Conservation (phyloP, 2,113 vertebrate species). For the Eupsittula cactorum region DNA sequence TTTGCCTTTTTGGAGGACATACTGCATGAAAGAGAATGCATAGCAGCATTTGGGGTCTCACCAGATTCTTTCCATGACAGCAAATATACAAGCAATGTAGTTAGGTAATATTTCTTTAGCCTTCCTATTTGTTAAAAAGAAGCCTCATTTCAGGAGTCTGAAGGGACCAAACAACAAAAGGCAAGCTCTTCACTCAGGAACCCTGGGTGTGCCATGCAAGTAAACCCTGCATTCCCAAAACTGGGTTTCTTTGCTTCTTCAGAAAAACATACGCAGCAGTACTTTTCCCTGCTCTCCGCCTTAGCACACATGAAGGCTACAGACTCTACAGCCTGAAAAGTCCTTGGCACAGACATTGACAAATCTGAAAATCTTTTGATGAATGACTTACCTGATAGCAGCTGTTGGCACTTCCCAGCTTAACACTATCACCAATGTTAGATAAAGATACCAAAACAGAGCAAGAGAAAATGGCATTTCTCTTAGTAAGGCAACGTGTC, state of each 20-base stretch:
- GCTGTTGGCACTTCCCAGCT: neutral
- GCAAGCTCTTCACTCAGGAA: neutral
- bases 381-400: neutral
- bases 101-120: neutral
- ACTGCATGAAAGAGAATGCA: rapidly evolving
- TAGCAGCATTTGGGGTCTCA: neutral
- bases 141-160: neutral
- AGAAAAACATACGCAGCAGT: rapidly evolving
- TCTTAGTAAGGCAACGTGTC: rapidly evolving
- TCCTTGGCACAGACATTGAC: neutral
- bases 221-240: neutral
- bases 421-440: rapidly evolving
- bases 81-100: neutral
- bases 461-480: neutral
- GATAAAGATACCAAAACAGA: neutral
- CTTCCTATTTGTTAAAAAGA: neutral
- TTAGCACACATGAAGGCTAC: neutral
- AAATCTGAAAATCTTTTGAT: neutral
- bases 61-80: neutral
- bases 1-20: neutral
- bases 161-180: neutral
- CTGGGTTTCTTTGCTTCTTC: neutral
- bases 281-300: neutral
- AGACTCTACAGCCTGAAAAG: neutral
- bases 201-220: neutral